Evolutionary conservation across 2,113 vertebrate genomes (phyloP), one percentile per base, ranked within the genome.

Genomic region (Mola mola): DNA sequence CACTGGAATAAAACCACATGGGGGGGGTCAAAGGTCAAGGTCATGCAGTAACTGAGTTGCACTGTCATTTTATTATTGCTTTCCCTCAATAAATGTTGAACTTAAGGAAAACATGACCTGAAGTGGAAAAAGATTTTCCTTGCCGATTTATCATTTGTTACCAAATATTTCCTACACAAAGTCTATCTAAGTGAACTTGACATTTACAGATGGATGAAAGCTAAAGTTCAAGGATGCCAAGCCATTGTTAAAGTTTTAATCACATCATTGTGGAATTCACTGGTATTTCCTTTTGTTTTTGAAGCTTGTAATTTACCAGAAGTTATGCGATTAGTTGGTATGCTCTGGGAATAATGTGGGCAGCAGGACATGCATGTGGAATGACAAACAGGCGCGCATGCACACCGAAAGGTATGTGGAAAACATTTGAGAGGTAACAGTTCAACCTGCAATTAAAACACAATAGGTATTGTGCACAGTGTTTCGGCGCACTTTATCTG

Each of bases 391-490:
- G 43, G 25, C 44, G 64, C 52, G 46, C 56, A 83, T 66, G 53
- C 65, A 83, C 42, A 47, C 55, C 17, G 7, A 72, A 75, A 78
- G 79, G 69, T 72, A 77, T 87, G 83, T 86, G 80, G 64, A 85
- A 89, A 88, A 89, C 77, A 86, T 82, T 87, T 31, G 37, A 11
- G 49, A 66, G 36, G 81, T 84, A 88, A 86, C 75, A 73, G 64
- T 88, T 79, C 83, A 75, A 89, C 83, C 78, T 71, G 78, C 75
- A 83, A 88, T 90, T 85, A 90, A 87, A 84, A 92, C 78, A 93
- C 91, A 92, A 93, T 90, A 77, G 90, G 75, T 68, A 92, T 93
- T 93, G 90, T 93, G 75, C 37, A 12, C 11, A 74, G 51, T 63
- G 60, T 67, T 85, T 84, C 83, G 11, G 73, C 75, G 37, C 66